Percentiles rank a stretch among this genome's conserved stretches.
Conservation (phyloP, 2,797 vertebrate species). For the Etheostoma nigrum region DNA sequence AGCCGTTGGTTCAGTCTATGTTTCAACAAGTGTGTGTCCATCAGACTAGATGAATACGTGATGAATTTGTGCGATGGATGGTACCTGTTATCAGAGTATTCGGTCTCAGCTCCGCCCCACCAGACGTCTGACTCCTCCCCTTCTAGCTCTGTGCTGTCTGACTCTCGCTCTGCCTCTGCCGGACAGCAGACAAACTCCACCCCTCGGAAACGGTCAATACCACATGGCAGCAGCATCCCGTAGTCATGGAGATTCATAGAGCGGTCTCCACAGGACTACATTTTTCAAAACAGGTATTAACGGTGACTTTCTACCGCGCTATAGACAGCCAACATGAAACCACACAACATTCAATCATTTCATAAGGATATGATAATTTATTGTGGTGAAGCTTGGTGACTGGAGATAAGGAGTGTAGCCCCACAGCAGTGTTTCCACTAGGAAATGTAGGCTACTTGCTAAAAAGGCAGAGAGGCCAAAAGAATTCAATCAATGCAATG, state of each 20-base stretch:
- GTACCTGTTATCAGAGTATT: constrained; percentile 93
- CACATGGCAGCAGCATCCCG: constrained; percentile 97
- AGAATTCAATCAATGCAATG: too few relatives aligned
- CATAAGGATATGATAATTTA: background rate
- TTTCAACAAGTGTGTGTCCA: background rate
- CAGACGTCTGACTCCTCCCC: constrained; percentile 96
- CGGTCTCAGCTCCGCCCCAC: constrained; percentile 95
- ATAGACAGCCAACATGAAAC: constrained; percentile 14
- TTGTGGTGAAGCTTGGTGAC: constrained; percentile 1
- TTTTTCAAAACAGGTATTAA: constrained; percentile 34
- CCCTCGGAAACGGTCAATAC: constrained; percentile 95
- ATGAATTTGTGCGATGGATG: background rate
- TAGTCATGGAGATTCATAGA: constrained; percentile 96
- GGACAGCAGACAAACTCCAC: constrained; percentile 99
- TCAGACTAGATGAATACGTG: background rate
- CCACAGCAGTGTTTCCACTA: too few relatives aligned
- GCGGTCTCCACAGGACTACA: constrained; percentile 94
- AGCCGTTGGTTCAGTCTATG: constrained; percentile 12
- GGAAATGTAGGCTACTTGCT: too few relatives aligned
- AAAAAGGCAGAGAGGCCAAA: too few relatives aligned
- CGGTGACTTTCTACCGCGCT: background rate
- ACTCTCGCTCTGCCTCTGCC: constrained; percentile 86
- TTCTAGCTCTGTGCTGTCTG: constrained; percentile 88
- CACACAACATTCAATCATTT: constrained; percentile 12
- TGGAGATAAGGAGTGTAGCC: background rate